Base-by-base conservation (phyloP, 1,140 invertebrate species). In the Meloidogyne exigua region DNA sequence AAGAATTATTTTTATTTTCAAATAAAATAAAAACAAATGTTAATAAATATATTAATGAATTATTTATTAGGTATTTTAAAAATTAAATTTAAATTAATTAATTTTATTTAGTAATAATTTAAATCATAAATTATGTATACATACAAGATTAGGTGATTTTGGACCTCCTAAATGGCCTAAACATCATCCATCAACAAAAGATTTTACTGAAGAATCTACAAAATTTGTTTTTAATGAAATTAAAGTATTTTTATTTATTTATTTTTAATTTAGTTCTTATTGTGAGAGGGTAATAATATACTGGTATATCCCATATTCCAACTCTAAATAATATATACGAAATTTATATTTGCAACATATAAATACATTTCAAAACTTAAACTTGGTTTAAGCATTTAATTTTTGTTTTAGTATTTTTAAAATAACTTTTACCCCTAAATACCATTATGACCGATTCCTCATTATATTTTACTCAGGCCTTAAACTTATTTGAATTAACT, bases 151-250 rank as follows among this genome's bases (percentile, higher is more conserved):
- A n/a, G 49, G 49, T 57, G 49, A 57, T 57, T 57, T 57, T 57
- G 49, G 49, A 0, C 2, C 18, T n/a, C 18, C 49, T 57, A 57
- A 57, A 57, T 57, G n/a, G 5, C 49, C 49, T 57, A 57, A n/a
- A 57, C 49, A 57, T 57, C 49, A n/a, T 57, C 49, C 49, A 57
- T 57, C 49, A n/a, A 57, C 4, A 57, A 75, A 75, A 21, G 32
- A 68, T 57, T 57, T 57, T 57, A 57, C 49, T n/a, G 49, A 57
- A 57, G 49, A 57, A 57, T 57, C 49, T 57, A 57, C 49, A 57
- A 57, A 57, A 57, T 57, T 57, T 57, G 18, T 57, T 57, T 70
- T 76, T 23, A 57, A 57, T 21, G 18, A 57, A 57, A n/a, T 57
- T n/a, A 57, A 57, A n/a, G 49, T 57, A n/a, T n/a, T 7, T n/a